Evolutionary conservation across 2,797 vertebrate species (phyloP), one percentile per base, ranked within the genome.

Genomic region (Oreonectes daqikongensis): DNA sequence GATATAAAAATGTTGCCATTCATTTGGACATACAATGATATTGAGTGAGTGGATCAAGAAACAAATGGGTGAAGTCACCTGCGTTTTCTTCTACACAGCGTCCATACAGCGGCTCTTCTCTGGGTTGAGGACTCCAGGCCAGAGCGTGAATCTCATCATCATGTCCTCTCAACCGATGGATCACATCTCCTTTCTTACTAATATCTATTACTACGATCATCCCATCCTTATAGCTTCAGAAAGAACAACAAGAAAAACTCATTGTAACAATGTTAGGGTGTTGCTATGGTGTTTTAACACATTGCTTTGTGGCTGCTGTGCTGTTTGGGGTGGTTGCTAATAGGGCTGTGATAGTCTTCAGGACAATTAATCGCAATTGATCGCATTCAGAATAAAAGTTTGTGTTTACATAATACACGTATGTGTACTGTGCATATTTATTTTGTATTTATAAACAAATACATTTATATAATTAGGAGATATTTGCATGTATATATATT

Each of bases 131-230:
- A 26, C 95, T 94, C 98, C 98, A 99, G n/a, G 90, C 92, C 83
- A 99, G 88, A 6, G 93, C 94, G 71, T 99, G 97, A 85, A 99
- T 94, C 89, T 98, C 98, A 78, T 99, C 95, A 0, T 99, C 96
- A 0, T 99, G 97, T 65, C 97, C 97, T n/a, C 97, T 92, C 17
- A 99, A 88, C 0, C 96, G 92, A 67, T 96, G 94, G 63, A 92
- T 79, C 53, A 98, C 92, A 69, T 97, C 95, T 24, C 94, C 96
- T 84, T 95, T 97, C 82, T 92, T 97, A 83, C 93, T 96, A 88
- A 98, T 92, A 46, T 99, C 96, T 8, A 96, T 94, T 79, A 99
- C 80, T 60, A 93, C 91, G 69, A 99, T 95, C 90, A 99, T 95
- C 76, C 97, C 97, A 69, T 99, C 96, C 87, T 96, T 99, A 89